Evolutionary conservation across 2,888 invertebrate genomes (phyloP), one percentile per base, ranked within the genome.

Genomic region (Venustoraphidia nigricollis): DNA sequence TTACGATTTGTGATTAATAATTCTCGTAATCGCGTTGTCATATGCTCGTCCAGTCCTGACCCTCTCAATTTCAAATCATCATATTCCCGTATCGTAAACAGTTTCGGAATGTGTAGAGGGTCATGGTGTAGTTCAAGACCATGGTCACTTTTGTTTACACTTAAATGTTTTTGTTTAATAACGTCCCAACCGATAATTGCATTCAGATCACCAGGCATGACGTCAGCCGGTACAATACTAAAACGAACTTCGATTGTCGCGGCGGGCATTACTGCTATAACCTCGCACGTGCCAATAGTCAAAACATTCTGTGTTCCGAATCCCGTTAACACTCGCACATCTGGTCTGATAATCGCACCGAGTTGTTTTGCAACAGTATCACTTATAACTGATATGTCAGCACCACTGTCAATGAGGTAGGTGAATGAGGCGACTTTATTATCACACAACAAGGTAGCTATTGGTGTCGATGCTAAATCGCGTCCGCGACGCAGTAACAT

Each of bases 381-480:
- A 36, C 43, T 54, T 17, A 52, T 43, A 37, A 55, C 40, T 41
- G 55, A 55, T 9, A 48, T 35, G 38, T 55, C 54, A 37, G 54
- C 54, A 51, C 55, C 54, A 45, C 54, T 55, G 44, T 55, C 52
- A 14, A 55, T 51, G 9, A 55, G 47, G 44, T 55, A 55, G 3
- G 46, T 44, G 38, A 54, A 51, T 14, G 44, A 39, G 9, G 11
- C 10, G n/a, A 43, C 48, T 35, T 49, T 37, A 6, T 51, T 36
- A n/a, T 54, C 49, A 36, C 45, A 49, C 36, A 54, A 37, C 34
- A 52, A 14, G n/a, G 53, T 54, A 9, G 53, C 54, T 13, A 55
- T 44, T 9, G 53, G 53, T 44, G 54, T 54, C 39, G 44, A 45
- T 27, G 27, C 3, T 27, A 27, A 27, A 27, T 27, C 6, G 6